phyloP scores from a whole-genome alignment of 2,888 invertebrate genomes.

The Melieria picta region DNA sequence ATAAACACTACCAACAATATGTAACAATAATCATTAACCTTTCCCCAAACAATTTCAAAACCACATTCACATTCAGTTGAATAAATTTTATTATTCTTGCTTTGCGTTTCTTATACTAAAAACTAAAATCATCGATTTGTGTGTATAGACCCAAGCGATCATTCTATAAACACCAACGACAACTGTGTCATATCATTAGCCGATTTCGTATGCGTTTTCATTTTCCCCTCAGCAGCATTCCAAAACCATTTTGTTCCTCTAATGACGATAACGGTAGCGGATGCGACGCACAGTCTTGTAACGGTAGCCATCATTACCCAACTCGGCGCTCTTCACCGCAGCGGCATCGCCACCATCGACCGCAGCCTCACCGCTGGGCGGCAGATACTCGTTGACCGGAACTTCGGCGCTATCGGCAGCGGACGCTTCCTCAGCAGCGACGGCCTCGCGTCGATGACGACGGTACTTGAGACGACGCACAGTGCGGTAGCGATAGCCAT shows the following conservation, averaged over 20 bases:
- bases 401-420: conserved; percentile 40
- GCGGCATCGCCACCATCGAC: conserved; percentile 45
- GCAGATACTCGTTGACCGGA: conserved; percentile 55
- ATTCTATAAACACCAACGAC: too few species aligned
- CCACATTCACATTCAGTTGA: background rate
- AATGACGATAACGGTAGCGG: conserved; percentile 59
- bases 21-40: too few species aligned
- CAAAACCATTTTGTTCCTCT: conserved; percentile 29
- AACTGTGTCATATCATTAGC: background rate
- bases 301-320: conserved; percentile 60
- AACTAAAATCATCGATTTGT: background rate
- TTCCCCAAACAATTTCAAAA: background rate
- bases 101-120: background rate
- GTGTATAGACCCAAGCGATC: background rate
- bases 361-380: conserved; percentile 47
- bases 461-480: conserved; percentile 61
- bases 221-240: background rate
- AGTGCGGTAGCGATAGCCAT: conserved; percentile 62
- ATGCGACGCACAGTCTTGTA: conserved; percentile 62
- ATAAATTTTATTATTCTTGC: conserved; percentile 28
- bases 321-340: conserved; percentile 54
- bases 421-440: conserved; percentile 40
- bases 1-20: too few species aligned
- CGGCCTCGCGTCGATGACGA: conserved; percentile 59
- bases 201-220: background rate